Conservation (phyloP, 2,113 vertebrate species). For the Eudyptes chrysolophus region DNA sequence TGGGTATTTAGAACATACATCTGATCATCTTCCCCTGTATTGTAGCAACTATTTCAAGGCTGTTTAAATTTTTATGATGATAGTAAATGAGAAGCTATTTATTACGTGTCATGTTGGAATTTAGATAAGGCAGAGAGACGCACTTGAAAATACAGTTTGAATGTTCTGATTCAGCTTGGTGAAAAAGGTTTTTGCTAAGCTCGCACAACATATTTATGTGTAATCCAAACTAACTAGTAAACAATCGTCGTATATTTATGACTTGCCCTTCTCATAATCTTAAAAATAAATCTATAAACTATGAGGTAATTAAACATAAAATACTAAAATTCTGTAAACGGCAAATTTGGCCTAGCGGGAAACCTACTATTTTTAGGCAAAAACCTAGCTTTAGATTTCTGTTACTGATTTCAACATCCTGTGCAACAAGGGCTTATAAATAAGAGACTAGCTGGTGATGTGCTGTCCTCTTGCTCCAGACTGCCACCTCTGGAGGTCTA, state of each 20-base stretch:
- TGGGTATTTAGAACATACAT: constrained; percentile 47
- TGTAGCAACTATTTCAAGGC: constrained; percentile 64
- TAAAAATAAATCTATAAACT: neutral
- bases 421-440: constrained; percentile 21
- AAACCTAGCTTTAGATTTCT: neutral
- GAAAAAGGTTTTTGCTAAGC: neutral
- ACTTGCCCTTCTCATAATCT: neutral
- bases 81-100: constrained; percentile 71
- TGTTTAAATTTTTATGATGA: constrained; percentile 71
- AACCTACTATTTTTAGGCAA: neutral
- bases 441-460: neutral
- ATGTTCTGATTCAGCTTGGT: neutral
- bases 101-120: constrained; percentile 67
- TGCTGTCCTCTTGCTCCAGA: neutral
- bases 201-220: neutral
- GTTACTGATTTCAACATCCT: neutral
- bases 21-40: constrained; percentile 21
- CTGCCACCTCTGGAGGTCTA: constrained; percentile 13
- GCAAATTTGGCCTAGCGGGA: neutral
- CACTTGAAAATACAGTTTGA: constrained; percentile 39
- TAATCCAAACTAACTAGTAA: constrained; percentile 12
- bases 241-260: neutral
- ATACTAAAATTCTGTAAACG: neutral
- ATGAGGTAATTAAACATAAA: neutral
- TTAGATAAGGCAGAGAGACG: constrained; percentile 46